Evolutionary conservation across 2,113 vertebrate species (phyloP).

Genomic region (Cyanistes caeruleus): DNA sequence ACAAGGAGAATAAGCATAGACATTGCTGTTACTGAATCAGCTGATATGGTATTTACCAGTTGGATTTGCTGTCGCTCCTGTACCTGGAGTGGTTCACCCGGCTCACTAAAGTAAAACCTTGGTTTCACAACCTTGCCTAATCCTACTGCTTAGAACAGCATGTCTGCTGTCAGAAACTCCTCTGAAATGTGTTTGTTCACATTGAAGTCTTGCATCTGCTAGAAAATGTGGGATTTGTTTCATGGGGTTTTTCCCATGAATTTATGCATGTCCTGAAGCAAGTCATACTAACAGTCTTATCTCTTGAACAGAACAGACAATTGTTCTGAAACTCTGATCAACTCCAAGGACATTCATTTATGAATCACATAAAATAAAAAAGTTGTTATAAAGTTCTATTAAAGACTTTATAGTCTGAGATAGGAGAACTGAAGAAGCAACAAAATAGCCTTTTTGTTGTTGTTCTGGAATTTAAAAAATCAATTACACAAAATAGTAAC

Average conservation of each 20-base stretch:
- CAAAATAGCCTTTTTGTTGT: not conserved
- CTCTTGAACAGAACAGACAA: not conserved
- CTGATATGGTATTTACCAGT: not conserved
- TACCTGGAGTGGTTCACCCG: not conserved
- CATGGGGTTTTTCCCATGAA: not conserved
- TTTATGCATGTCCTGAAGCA: not conserved
- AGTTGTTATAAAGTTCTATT: not conserved
- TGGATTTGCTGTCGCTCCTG: not conserved
- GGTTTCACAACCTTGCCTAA: not conserved
- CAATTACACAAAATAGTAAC: not conserved
- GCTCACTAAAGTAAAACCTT: not conserved
- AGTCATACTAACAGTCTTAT: not conserved
- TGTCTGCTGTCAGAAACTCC: not conserved
- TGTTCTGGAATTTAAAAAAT: not conserved
- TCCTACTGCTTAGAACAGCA: not conserved
- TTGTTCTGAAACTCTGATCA: not conserved
- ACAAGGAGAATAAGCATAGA: not conserved
- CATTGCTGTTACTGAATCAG: not conserved
- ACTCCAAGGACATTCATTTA: not conserved
- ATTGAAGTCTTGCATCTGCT: not conserved
- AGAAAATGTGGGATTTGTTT: not conserved
- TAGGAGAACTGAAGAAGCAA: not conserved
- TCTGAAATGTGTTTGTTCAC: not conserved
- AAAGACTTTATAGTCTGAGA: not conserved
- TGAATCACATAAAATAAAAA: not conserved